Base-by-base conservation (phyloP, 2,888 invertebrate genomes). In the Stictocephala bisonia region DNA sequence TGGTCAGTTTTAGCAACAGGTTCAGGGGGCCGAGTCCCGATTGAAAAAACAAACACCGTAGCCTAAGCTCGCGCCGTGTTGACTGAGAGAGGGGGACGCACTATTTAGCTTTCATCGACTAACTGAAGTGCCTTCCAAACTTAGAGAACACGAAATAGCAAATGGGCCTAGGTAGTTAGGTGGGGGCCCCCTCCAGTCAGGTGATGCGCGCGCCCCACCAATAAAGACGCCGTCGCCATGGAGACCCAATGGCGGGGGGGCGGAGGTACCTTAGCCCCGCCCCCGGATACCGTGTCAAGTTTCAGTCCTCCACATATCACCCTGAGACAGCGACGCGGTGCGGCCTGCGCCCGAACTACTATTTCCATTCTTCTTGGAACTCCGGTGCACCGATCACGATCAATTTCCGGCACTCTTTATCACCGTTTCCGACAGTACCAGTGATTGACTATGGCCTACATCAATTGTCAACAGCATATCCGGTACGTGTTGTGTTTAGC, bases 21-120 rank as follows among this genome's bases (percentile, higher is more conserved):
- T 78, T 74, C 71, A 41, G 58, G 68, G 69, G 70, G 41, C 50
- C 67, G 66, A 68, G 71, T 72, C 74, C 85, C 85, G 85, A 86
- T 86, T 86, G 86, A 85, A 86, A 86, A 86, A 86, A 85, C 86
- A 86, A 86, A 86, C 86, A 86, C 76, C 72, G 76, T 53, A 60
- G 74, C 75, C 74, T 73, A 53, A 71, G 73, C 60, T 75, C 71
- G 75, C 74, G 80, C 79, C 64, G 64, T 64, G 64, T 80, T 79
- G 80, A 79, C 79, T 77, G 77, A 79, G 77, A 77, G 77, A 78
- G 80, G 79, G 80, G 77, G 79, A 79, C 80, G 76, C 80, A 80
- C 80, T 80, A 80, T 80, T 80, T 80, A 80, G 80, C 80, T 80
- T 80, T 78, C 78, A 77, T 78, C 77, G 75, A 76, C 77, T 76